A percentile compares a stretch with the other conserved stretches of the same genome.
phyloP scores from a whole-genome alignment of 2,888 invertebrate genomes.

The Itoplectis maculator region DNA sequence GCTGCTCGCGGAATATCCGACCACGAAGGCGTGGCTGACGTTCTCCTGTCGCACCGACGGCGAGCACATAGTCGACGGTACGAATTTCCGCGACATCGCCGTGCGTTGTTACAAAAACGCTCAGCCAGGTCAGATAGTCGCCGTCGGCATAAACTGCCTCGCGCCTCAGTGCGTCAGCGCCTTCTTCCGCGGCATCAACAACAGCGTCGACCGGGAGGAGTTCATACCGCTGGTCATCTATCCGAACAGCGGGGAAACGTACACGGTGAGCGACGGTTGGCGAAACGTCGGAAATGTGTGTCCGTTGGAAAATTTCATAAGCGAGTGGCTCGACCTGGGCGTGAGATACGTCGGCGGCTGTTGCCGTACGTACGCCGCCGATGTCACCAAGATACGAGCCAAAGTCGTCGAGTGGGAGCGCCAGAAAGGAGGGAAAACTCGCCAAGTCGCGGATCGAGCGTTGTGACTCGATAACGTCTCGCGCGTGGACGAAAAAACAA shows the following conservation, averaged over 20 bases:
- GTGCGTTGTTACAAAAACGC: constrained; percentile 87
- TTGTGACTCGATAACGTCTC: constrained; percentile 14
- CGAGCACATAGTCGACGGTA: constrained; percentile 90
- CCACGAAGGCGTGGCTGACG: constrained; percentile 92
- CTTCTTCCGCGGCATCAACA: constrained; percentile 87
- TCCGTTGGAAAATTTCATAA: constrained; percentile 89
- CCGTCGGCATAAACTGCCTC: constrained; percentile 95
- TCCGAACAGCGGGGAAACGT: constrained; percentile 95
- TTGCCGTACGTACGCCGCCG: constrained; percentile 93
- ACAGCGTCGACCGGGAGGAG: constrained; percentile 81
- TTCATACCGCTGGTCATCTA: constrained; percentile 93
- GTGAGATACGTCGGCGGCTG: constrained; percentile 95
- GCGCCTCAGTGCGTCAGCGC: constrained; percentile 88
- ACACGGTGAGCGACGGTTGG: constrained; percentile 88
- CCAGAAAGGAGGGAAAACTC: background rate
- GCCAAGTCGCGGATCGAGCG: constrained; percentile 14
- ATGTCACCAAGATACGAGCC: constrained; percentile 90
- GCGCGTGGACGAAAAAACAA: constrained; percentile 3
- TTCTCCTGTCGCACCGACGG: constrained; percentile 92
- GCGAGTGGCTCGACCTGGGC: constrained; percentile 92
- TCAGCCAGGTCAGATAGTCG: constrained; percentile 89
- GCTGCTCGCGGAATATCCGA: constrained; percentile 91
- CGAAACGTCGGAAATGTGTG: constrained; percentile 88
- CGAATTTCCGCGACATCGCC: constrained; percentile 91
- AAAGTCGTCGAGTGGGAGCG: constrained; percentile 85